Evolutionary conservation across 2,888 invertebrate genomes (phyloP).

Genomic region (Heliconius ismenius): DNA sequence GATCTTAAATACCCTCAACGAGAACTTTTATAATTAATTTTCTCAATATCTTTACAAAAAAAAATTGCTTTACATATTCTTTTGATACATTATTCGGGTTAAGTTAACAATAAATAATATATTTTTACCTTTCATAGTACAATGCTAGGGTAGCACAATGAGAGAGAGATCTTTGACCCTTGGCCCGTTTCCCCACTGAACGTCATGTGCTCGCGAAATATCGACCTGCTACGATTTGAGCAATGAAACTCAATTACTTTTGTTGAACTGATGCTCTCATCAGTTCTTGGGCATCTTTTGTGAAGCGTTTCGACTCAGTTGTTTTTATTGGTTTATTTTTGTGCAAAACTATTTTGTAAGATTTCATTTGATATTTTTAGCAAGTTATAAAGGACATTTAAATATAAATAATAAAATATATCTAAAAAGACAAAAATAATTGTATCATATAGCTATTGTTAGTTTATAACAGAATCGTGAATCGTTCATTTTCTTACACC

Average conservation of each 20-base stretch:
- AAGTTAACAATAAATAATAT: slow-evolving; percentile 20
- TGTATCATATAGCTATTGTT: too few relatives aligned
- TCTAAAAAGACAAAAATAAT: background rate
- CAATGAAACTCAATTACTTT: slow-evolving; percentile 41
- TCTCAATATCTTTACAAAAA: background rate
- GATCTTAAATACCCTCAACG: background rate
- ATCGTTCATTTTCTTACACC: background rate
- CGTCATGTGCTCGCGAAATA: slow-evolving; percentile 52
- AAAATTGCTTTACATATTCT: background rate
- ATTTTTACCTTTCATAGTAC: slow-evolving; percentile 16
- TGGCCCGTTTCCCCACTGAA: slow-evolving; percentile 58
- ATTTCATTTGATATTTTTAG: background rate
- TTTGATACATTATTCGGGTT: slow-evolving; percentile 14
- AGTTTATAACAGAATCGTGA: background rate
- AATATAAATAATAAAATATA: background rate
- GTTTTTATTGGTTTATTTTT: background rate
- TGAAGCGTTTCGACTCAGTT: slow-evolving; percentile 1
- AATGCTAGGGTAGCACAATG: slow-evolving; percentile 51
- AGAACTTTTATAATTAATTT: slow-evolving; percentile 7
- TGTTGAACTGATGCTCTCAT: slow-evolving; percentile 32
- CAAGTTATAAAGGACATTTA: background rate
- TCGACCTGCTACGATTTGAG: slow-evolving; percentile 39
- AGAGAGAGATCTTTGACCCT: slow-evolving; percentile 66
- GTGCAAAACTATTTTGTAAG: background rate
- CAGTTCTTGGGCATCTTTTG: slow-evolving; percentile 17